Percentiles rank a stretch among this genome's conserved stretches.
Conservation (phyloP, 2,113 vertebrate genomes). For the Copsychus sechellarum region DNA sequence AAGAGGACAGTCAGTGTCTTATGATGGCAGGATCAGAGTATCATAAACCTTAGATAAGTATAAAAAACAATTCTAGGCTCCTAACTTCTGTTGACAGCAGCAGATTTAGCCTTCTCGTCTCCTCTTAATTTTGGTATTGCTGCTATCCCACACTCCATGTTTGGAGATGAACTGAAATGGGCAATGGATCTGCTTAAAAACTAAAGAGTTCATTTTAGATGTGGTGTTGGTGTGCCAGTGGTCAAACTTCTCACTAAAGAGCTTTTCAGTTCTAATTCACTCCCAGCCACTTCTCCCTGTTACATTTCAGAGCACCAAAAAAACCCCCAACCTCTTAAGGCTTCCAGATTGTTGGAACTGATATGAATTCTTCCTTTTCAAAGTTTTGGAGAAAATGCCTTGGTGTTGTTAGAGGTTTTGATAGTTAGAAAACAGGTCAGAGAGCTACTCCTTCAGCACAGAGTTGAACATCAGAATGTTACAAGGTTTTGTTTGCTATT, state of each 20-base stretch:
- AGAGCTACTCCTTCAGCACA: not conserved
- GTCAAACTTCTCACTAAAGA: not conserved
- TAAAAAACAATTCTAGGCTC: not conserved
- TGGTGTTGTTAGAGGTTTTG: not conserved
- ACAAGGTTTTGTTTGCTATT: rapidly evolving
- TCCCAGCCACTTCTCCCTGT: not conserved
- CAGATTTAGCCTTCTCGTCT: not conserved
- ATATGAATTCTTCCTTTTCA: not conserved
- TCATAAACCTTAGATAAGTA: not conserved
- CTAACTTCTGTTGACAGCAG: not conserved
- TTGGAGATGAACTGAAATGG: not conserved
- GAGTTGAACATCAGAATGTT: not conserved
- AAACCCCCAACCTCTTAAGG: rapidly evolving
- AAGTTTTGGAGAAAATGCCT: not conserved
- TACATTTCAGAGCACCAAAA: not conserved
- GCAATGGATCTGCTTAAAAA: not conserved
- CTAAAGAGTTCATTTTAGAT: not conserved
- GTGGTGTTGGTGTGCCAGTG: not conserved
- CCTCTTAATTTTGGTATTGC: not conserved
- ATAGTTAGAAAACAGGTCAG: not conserved
- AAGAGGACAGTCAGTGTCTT: not conserved
- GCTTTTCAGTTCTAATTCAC: not conserved
- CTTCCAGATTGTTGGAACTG: not conserved
- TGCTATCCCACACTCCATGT: not conserved
- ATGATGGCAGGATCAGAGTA: not conserved